Conservation (phyloP, 2,888 invertebrate genomes). For the Stegana nigrithorax region DNA sequence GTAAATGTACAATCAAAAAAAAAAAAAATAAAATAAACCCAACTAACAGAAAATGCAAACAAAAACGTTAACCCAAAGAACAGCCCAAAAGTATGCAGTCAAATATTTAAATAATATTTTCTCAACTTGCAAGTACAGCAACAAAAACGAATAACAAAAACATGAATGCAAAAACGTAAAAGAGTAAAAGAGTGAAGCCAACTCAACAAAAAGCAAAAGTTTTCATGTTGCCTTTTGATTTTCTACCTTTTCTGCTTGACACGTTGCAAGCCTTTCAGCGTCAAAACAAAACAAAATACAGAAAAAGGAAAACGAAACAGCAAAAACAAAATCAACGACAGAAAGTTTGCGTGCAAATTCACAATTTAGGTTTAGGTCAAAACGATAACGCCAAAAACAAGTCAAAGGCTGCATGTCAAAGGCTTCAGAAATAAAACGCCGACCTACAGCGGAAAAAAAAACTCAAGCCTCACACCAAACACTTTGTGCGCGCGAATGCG, state of each 20-base stretch:
- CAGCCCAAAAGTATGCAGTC: conserved; percentile 3
- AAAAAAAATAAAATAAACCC: background rate
- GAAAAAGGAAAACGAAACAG: background rate
- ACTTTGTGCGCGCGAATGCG: conserved; percentile 37
- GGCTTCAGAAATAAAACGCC: conserved; percentile 20
- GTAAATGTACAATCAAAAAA: background rate
- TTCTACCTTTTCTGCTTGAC: conserved; percentile 1
- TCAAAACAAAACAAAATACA: background rate
- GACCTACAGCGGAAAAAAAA: background rate
- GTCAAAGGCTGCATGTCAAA: conserved; percentile 42
- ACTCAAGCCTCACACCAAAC: conserved; percentile 9
- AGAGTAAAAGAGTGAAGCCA: too few species aligned
- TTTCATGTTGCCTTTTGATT: conserved; percentile 12
- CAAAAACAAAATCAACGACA: background rate
- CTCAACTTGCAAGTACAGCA: too few species aligned
- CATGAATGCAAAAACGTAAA: too few species aligned
- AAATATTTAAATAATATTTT: too few species aligned
- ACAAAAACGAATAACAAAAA: background rate
- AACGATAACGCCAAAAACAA: conserved; percentile 49
- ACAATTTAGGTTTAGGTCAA: conserved; percentile 66
- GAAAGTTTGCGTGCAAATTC: conserved; percentile 57
- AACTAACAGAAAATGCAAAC: background rate
- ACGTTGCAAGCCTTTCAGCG: conserved; percentile 7
- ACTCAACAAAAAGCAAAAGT: background rate
- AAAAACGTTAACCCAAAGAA: too few species aligned